phyloP scores from a whole-genome alignment of 2,797 vertebrate species.

The Cheirogaleus major region DNA sequence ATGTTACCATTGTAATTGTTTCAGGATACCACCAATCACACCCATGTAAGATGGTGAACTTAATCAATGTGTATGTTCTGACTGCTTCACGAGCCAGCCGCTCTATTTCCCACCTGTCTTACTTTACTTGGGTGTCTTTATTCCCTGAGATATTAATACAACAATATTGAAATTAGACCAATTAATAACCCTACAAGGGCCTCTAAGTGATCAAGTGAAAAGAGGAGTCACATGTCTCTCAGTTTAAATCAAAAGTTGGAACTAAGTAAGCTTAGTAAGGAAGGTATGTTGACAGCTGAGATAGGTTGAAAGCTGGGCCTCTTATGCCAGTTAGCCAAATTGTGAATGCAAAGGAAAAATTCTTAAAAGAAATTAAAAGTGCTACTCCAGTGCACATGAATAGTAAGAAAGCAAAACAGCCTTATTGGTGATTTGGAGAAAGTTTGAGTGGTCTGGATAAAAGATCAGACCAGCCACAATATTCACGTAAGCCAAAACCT shows the following conservation, averaged over 20 bases:
- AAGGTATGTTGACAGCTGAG: background rate
- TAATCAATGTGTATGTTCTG: background rate
- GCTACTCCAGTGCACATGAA: background rate
- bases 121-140: background rate
- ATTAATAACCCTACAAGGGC: background rate
- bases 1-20: background rate
- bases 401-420: background rate
- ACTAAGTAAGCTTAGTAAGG: background rate
- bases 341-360: background rate
- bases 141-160: background rate
- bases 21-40: background rate
- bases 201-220: background rate
- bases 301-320: background rate
- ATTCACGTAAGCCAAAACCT: background rate
- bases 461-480: background rate
- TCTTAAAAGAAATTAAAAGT: background rate
- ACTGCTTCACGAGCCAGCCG: background rate
- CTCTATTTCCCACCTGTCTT: background rate
- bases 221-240: background rate
- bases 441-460: background rate
- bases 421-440: background rate
- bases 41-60: background rate
- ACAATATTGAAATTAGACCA: background rate
- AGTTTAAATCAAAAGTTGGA: background rate
- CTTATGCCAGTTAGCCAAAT: background rate